Evolutionary conservation across 2,113 vertebrate genomes (phyloP), one percentile per base, ranked within the genome.

Genomic region (Heterochromis multidens): DNA sequence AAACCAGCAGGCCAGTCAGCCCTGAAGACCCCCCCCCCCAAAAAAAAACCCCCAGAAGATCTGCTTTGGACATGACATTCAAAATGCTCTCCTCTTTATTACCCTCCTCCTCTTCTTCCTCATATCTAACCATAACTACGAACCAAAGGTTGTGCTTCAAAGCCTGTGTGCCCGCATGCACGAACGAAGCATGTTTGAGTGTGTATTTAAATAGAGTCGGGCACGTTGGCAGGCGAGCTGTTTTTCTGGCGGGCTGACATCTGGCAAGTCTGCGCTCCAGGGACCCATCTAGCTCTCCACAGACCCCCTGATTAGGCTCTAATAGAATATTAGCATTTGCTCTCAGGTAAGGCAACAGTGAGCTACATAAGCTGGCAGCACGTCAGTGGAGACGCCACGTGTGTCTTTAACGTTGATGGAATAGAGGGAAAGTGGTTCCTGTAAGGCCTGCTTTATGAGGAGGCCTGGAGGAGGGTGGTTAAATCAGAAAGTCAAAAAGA

Each of bases 321-420:
- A 97, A 97, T 97, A 97, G 97, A 97, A 97, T 97, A 97, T 96
- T 96, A 96, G 95, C 96, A 96, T 96, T 96, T 95, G 95, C 95
- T 97, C 96, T 95, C 95, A 96, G 96, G 96, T 96, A 96, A 93
- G 93, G 95, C 93, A 94, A 93, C 90, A 92, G 90, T 88, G 94
- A 93, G 91, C 93, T 82, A 89, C 90, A 87, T 92, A 95, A 94
- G 90, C 93, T 95, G 95, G 94, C 95, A 95, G 93, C 88, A 84
- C 90, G 93, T 93, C 87, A 87, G 89, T 84, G 86, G 83, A 89
- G 88, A 86, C 92, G 91, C 92, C 92, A 95, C 88, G 92, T 91
- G 90, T 89, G 93, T 92, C 91, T 95, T 87, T 93, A 88, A 88
- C 79, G 81, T 79, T 92, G 91, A 88, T 89, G 88, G 90, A 80